A percentile compares a stretch with the other conserved stretches of the same genome.
phyloP scores from a whole-genome alignment of 2,888 invertebrate species.

The Pherbina coryleti region DNA sequence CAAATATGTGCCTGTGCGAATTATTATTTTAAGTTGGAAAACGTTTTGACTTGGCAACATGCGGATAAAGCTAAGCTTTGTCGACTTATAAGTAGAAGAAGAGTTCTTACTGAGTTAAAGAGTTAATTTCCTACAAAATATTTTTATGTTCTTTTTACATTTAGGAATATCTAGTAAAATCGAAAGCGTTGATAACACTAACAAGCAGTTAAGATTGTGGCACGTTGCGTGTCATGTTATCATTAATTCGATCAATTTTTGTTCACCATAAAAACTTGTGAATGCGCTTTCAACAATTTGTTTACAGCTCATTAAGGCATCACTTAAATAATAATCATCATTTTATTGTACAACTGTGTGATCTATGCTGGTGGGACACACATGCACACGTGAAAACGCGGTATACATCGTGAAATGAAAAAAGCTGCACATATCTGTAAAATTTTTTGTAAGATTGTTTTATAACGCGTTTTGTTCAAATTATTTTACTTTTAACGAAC shows the following conservation, averaged over 20 bases:
- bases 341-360: background rate
- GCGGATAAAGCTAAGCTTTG: background rate
- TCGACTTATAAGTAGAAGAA: background rate
- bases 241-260: conserved; percentile 10
- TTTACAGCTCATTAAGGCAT: conserved; percentile 52
- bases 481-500: no score
- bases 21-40: background rate
- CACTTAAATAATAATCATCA: background rate
- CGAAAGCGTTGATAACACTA: no score
- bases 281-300: conserved; percentile 53
- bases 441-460: no score
- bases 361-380: background rate
- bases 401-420: background rate
- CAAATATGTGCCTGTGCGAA: background rate
- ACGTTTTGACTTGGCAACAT: no score
- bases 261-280: conserved; percentile 43
- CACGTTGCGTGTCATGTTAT: conserved; percentile 18
- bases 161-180: no score
- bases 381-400: background rate
- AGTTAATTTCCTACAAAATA: no score
- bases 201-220: background rate
- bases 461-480: no score
- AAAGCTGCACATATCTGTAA: background rate
- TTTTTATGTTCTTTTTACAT: no score
- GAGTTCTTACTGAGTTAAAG: background rate